These are phyloP conservation scores for Heliconius melpomene DNA, from an alignment of 1,140 invertebrate species.

Conservation along the genomic window DNA sequence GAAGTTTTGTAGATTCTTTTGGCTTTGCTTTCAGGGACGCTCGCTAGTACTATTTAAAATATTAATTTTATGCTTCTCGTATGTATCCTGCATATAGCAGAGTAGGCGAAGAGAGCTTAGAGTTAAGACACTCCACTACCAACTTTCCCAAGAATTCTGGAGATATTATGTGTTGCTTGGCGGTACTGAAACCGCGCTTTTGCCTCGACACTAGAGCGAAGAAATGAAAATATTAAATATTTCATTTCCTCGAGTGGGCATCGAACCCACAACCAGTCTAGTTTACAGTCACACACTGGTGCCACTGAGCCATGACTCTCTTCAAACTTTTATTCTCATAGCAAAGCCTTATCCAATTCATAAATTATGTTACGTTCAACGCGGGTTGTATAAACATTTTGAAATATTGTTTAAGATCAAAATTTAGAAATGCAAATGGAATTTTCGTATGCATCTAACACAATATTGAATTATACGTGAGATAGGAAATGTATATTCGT, in stretches of 20 bases:
- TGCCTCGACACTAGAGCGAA: no score
- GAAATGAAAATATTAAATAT: no score
- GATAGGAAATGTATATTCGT: slow-evolving; percentile 5
- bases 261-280: no score
- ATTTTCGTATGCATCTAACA: slow-evolving; percentile 5
- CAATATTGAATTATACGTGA: slow-evolving; percentile 9
- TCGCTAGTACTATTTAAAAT: slow-evolving; percentile 14
- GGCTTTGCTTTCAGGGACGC: slow-evolving; percentile 7
- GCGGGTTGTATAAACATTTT: slow-evolving; percentile 14
- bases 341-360: slow-evolving; percentile 28
- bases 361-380: slow-evolving; percentile 22
- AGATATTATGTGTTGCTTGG: no score
- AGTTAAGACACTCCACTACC: no score
- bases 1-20: slow-evolving; percentile 13
- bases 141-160: no score
- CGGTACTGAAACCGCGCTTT: no score
- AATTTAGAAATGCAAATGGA: neutral
- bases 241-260: no score
- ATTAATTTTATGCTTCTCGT: neutral
- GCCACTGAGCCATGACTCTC: no score
- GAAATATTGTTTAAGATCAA: slow-evolving; percentile 7
- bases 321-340: slow-evolving; percentile 12
- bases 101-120: no score
- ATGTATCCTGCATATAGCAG: no score
- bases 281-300: no score